A percentile compares a stretch with the other conserved stretches of the same genome.
phyloP scores from a whole-genome alignment of 2,113 vertebrate species.

The Clupea harengus region DNA sequence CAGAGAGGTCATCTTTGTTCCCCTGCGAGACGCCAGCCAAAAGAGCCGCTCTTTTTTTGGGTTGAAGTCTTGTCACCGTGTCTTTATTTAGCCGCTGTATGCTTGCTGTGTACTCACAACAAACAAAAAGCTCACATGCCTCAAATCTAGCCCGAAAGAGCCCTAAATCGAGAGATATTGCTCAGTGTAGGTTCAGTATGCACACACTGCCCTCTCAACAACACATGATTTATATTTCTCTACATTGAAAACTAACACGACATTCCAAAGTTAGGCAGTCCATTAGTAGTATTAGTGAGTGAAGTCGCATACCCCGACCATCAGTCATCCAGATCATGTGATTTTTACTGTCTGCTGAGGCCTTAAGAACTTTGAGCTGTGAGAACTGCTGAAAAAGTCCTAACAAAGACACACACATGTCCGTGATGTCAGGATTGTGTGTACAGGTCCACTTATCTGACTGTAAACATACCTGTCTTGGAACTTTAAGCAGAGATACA shows the following conservation, averaged over 20 bases:
- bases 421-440: too few species aligned
- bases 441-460: too few species aligned
- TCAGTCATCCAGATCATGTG: background rate
- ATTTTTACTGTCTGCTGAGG: background rate
- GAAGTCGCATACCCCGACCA: background rate
- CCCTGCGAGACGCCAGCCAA: background rate
- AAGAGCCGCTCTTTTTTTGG: background rate
- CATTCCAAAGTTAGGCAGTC: background rate
- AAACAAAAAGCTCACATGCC: background rate
- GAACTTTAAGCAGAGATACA: background rate
- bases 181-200: background rate
- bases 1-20: constrained; percentile 23
- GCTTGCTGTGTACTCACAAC: background rate
- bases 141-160: background rate
- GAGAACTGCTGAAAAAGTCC: background rate
- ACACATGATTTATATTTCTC: background rate
- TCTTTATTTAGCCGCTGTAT: background rate
- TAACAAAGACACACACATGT: too few species aligned
- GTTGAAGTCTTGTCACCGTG: background rate
- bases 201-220: background rate
- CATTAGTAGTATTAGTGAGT: background rate
- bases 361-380: background rate
- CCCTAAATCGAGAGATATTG: background rate
- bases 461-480: too few species aligned
- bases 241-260: background rate